Conservation (phyloP, 2,113 vertebrate species). For the Eulacestoma nigropectus region DNA sequence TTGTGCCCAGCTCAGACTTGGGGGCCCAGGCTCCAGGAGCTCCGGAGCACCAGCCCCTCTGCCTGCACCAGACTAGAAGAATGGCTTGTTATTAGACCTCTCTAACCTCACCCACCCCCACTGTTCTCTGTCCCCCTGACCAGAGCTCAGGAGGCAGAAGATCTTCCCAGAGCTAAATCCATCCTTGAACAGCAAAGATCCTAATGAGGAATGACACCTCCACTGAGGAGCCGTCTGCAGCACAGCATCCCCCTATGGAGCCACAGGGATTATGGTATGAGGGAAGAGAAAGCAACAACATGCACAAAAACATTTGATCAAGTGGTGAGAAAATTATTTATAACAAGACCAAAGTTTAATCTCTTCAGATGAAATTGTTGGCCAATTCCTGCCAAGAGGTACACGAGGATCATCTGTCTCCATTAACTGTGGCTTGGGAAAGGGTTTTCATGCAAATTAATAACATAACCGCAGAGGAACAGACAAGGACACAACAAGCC, state of each 20-base stretch:
- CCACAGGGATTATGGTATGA: background rate
- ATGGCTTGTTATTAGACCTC: background rate
- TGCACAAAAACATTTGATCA: constrained; percentile 27
- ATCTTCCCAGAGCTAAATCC: background rate
- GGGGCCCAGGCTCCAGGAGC: background rate
- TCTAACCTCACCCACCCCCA: background rate
- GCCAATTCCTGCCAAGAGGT: constrained; percentile 46
- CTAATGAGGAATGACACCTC: constrained; percentile 6
- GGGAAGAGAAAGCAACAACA: background rate
- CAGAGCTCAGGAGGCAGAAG: background rate
- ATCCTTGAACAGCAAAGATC: background rate
- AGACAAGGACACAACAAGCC: constrained; percentile 29
- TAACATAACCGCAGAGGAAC: background rate
- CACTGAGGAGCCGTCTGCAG: background rate
- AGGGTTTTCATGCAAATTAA: constrained; percentile 56
- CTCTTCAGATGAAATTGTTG: constrained; percentile 61
- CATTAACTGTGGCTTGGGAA: constrained; percentile 55
- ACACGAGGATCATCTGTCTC: constrained; percentile 55
- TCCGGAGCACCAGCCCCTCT: fast-evolving
- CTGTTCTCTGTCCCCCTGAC: background rate
- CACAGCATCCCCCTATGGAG: background rate
- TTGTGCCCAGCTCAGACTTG: background rate
- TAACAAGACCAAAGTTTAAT: constrained; percentile 63
- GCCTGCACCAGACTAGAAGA: background rate
- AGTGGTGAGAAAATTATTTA: constrained; percentile 50